A percentile compares a stretch with the other conserved stretches of the same genome.
phyloP scores from a whole-genome alignment of 2,888 invertebrate genomes.

The Trachelus stipa region DNA sequence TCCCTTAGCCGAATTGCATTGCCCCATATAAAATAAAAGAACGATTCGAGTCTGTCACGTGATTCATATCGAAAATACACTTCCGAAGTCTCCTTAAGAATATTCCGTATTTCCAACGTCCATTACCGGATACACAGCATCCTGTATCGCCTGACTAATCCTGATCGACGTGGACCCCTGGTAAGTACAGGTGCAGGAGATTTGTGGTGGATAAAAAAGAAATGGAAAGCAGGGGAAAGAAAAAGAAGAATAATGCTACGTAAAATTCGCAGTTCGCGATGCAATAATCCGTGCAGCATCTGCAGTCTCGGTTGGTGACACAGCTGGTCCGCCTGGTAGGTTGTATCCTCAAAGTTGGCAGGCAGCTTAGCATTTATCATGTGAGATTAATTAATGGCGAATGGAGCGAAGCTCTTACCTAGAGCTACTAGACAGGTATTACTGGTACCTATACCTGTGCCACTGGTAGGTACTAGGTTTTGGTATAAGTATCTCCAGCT shows the following conservation, averaged over 20 bases:
- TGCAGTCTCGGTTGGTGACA: constrained; percentile 26
- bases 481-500: constrained; percentile 15
- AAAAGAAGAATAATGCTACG: neutral
- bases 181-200: neutral
- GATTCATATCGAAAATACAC: neutral
- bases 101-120: neutral
- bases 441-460: neutral
- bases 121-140: neutral
- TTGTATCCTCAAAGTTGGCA: constrained; percentile 55
- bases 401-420: neutral
- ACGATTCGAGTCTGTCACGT: neutral
- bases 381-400: constrained; percentile 59
- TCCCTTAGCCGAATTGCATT: neutral
- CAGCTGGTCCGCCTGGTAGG: constrained; percentile 43
- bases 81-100: neutral
- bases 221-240: neutral
- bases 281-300: constrained; percentile 24
- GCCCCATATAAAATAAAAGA: neutral
- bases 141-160: neutral
- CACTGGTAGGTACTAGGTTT: constrained; percentile 5
- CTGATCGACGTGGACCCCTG: neutral
- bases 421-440: neutral
- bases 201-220: neutral
- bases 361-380: constrained; percentile 60
- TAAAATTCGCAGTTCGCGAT: neutral